These are phyloP conservation scores for Cottoperca gobio DNA, from an alignment of 2,797 vertebrate genomes.

Conservation along the genomic window DNA sequence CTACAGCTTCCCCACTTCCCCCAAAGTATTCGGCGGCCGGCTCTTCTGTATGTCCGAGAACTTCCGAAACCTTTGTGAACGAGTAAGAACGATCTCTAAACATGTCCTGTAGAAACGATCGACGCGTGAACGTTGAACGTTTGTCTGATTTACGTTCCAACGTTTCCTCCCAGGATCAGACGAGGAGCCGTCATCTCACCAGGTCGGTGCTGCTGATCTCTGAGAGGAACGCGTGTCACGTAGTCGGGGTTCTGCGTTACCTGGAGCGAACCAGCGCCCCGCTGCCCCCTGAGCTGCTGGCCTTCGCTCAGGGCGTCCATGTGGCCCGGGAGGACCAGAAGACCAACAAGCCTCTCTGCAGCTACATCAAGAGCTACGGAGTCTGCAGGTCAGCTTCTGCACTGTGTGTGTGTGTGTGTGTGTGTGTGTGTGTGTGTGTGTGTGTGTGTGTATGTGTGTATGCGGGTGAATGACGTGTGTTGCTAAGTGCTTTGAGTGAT, in stretches of 20 bases:
- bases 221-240: slow-evolving; percentile 78
- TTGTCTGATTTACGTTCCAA: background rate
- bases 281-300: slow-evolving; percentile 78
- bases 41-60: slow-evolving; percentile 87
- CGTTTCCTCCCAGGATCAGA: slow-evolving; percentile 11
- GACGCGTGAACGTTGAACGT: background rate
- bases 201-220: slow-evolving; percentile 83
- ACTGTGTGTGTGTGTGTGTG: too few relatives aligned
- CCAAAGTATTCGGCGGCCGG: slow-evolving; percentile 85
- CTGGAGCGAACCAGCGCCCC: slow-evolving; percentile 65
- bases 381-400: slow-evolving; percentile 88
- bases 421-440: too few relatives aligned
- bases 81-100: slow-evolving; percentile 73
- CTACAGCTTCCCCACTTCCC: slow-evolving; percentile 89
- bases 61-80: slow-evolving; percentile 82
- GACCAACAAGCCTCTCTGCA: slow-evolving; percentile 72
- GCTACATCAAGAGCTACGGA: slow-evolving; percentile 82
- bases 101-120: background rate
- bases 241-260: slow-evolving; percentile 78
- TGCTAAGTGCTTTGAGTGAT: too few relatives aligned
- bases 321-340: slow-evolving; percentile 76
- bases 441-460: too few relatives aligned
- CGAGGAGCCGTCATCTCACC: background rate
- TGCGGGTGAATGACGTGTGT: too few relatives aligned
- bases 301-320: slow-evolving; percentile 71